Evolutionary conservation across 2,888 invertebrate genomes (phyloP), one percentile per base, ranked within the genome.

Genomic region (Apoda limacodes): DNA sequence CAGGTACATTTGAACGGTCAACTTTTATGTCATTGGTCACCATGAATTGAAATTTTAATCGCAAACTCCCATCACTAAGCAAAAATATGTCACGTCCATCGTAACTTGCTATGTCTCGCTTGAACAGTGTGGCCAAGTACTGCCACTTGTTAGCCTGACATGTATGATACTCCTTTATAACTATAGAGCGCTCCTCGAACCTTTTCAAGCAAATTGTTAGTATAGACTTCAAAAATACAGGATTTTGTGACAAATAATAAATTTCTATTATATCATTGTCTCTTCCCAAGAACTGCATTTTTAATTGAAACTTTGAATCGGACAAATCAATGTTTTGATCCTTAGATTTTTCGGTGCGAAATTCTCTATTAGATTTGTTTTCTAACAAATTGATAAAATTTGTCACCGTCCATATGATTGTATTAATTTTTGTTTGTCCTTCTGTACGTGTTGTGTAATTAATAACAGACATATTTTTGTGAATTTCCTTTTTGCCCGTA

Each of bases 121-220:
- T 80, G 32, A 60, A 76, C 11, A 78, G 46, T 2, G 71, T 74
- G 3, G 72, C 67, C 25, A 80, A 50, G 39, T 70, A 76, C 43
- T 78, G 76, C 78, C 78, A 78, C 40, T 75, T 74, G 35, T 78
- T 75, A 0, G 67, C 66, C 44, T 69, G 68, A 2, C 75, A 61
- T 4, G 70, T 70, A 31, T 71, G 74, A 35, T 72, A 76, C 30
- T 78, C 76, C 25, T 71, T 70, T 22, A 70, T 67, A 2, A 69
- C 64, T 13, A 76, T 68, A 0, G 74, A 71, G 3, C 76, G 62
- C 37, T 76, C 76, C 40, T 76, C 74, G 37, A 69, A 78, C 13
- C 70, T 55, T 45, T 72, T 74, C 12, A 75, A 46, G 33, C 72
- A 75, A 39, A 74, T 61, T 2, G 67, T 74, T 5, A 80, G 42